Conservation (phyloP, 2,888 invertebrate genomes). For the Maniola hyperantus region DNA sequence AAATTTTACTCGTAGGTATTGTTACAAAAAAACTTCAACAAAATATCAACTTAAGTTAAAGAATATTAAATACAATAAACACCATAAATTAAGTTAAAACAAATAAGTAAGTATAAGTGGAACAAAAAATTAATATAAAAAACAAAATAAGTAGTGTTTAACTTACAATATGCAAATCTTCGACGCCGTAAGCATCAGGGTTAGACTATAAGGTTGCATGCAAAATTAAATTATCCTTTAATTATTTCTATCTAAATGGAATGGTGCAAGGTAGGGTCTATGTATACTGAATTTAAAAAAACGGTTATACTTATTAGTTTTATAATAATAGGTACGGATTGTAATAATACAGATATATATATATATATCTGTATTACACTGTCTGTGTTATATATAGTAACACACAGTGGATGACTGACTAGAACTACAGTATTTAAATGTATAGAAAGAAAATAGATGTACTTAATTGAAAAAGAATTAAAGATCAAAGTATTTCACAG, state of each 20-base stretch:
- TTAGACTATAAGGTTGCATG: conserved; percentile 20
- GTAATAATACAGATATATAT: no score
- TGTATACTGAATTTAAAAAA: background rate
- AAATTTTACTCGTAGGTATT: no score
- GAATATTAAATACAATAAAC: no score
- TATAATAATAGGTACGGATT: no score
- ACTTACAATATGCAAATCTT: conserved; percentile 18
- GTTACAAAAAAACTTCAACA: no score
- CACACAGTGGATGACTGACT: no score
- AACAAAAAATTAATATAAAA: background rate
- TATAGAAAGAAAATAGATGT: background rate
- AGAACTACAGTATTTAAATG: no score
- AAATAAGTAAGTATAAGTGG: no score
- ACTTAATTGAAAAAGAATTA: background rate
- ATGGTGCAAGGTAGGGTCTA: background rate
- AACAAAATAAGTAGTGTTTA: background rate
- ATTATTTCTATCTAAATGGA: background rate
- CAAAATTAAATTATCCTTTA: conserved; percentile 7
- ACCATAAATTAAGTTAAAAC: no score
- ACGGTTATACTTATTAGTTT: background rate
- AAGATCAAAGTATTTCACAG: background rate
- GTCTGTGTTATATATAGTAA: no score
- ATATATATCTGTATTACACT: no score
- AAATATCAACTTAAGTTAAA: no score
- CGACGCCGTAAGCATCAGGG: conserved; percentile 13